phyloP scores from a whole-genome alignment of 2,888 invertebrate genomes.

The Pecten maximus region DNA sequence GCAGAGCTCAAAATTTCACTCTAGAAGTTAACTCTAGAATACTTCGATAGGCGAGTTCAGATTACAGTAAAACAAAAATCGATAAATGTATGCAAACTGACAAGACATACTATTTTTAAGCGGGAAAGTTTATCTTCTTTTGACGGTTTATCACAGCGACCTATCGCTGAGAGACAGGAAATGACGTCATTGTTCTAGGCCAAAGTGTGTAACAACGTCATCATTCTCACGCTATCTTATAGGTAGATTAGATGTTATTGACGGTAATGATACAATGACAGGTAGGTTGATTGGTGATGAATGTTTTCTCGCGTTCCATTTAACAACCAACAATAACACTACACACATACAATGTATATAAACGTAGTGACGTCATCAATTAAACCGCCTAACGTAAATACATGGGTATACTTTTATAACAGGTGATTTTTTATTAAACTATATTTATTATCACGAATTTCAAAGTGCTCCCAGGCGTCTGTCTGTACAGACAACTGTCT shows the following conservation, averaged over 20 bases:
- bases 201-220: slow-evolving; percentile 6
- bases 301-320: too few species aligned
- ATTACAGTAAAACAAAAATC: background rate
- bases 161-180: background rate
- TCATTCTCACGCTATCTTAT: background rate
- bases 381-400: too few species aligned
- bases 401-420: too few species aligned
- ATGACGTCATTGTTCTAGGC: background rate
- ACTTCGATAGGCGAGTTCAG: background rate
- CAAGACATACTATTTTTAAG: background rate
- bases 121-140: background rate
- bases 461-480: too few species aligned
- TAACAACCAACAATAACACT: too few species aligned
- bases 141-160: background rate
- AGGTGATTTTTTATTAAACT: too few species aligned
- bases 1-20: too few species aligned
- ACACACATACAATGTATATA: too few species aligned
- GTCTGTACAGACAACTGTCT: too few species aligned
- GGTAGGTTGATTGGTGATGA: background rate
- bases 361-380: too few species aligned
- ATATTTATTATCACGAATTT: too few species aligned
- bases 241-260: background rate
- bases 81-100: background rate
- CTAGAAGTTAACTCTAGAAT: background rate
- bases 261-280: background rate